phyloP scores from a whole-genome alignment of 2,888 invertebrate genomes.

The Oscheius sp. region DNA sequence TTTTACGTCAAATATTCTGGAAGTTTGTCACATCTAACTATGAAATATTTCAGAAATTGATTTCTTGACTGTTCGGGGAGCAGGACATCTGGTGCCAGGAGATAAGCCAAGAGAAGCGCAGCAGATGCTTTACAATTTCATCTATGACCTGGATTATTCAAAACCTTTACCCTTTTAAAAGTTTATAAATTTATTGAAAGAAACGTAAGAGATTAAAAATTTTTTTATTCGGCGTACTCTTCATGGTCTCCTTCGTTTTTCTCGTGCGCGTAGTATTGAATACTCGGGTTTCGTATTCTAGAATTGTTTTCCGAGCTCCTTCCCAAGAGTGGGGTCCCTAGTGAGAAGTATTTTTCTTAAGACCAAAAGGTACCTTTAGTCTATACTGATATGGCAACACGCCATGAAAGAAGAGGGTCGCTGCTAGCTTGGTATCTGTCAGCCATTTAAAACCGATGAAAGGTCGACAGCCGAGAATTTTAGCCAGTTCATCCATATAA shows the following conservation, averaged over 20 bases:
- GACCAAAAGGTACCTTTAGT: slow-evolving; percentile 12
- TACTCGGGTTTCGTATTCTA: slow-evolving; percentile 50
- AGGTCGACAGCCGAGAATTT: slow-evolving; percentile 71
- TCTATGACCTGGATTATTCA: slow-evolving; percentile 48
- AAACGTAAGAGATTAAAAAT: slow-evolving; percentile 18
- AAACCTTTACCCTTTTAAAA: slow-evolving; percentile 23
- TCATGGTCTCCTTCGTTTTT: slow-evolving; percentile 31
- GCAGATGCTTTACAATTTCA: slow-evolving; percentile 54
- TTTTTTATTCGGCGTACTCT: slow-evolving; percentile 21
- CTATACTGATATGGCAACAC: slow-evolving; percentile 39
- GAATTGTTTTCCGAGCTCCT: slow-evolving; percentile 57
- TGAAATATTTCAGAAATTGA: slow-evolving; percentile 33
- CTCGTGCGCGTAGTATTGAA: slow-evolving; percentile 31
- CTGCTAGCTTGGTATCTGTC: slow-evolving; percentile 56
- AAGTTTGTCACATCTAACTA: no score
- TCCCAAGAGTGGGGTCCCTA: slow-evolving; percentile 54
- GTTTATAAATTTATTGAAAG: neutral
- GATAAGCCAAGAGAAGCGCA: slow-evolving; percentile 53
- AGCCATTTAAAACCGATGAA: slow-evolving; percentile 66
- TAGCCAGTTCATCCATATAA: slow-evolving; percentile 73
- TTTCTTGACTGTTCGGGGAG: slow-evolving; percentile 54
- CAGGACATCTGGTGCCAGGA: slow-evolving; percentile 57
- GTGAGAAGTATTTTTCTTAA: neutral
- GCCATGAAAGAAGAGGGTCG: slow-evolving; percentile 61
- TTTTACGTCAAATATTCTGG: no score